Percentiles rank a stretch among this genome's conserved stretches.
phyloP scores from a whole-genome alignment of 2,888 invertebrate species.

The Amphiduros pacificus region DNA sequence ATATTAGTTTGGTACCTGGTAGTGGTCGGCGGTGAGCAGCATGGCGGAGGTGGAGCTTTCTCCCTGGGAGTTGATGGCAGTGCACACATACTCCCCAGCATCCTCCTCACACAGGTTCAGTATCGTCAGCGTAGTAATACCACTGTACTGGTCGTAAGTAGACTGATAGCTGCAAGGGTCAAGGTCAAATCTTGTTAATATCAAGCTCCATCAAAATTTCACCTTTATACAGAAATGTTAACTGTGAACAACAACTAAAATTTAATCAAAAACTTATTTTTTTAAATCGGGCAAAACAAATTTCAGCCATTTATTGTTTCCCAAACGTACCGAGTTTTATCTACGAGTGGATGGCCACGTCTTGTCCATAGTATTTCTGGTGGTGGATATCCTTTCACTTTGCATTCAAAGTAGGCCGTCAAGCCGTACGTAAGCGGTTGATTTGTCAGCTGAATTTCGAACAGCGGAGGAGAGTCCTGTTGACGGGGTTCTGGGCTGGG shows the following conservation, averaged over 20 bases:
- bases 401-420: slow-evolving; percentile 53
- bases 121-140: slow-evolving; percentile 87
- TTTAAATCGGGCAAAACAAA: too few species aligned
- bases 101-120: slow-evolving; percentile 71
- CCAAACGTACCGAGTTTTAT: slow-evolving; percentile 50
- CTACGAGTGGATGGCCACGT: slow-evolving; percentile 47
- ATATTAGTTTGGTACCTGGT: too few species aligned
- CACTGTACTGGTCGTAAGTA: slow-evolving; percentile 67
- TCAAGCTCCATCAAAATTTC: too few species aligned
- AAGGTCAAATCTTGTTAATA: too few species aligned
- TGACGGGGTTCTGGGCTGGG: slow-evolving; percentile 15
- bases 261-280: too few species aligned
- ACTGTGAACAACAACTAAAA: too few species aligned
- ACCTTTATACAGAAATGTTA: too few species aligned
- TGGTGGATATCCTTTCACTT: slow-evolving; percentile 53
- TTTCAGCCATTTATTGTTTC: too few species aligned
- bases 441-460: slow-evolving; percentile 39
- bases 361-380: slow-evolving; percentile 56
- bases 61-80: slow-evolving; percentile 80
- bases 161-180: slow-evolving; percentile 46
- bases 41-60: slow-evolving; percentile 72
- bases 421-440: slow-evolving; percentile 57
- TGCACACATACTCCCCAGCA: slow-evolving; percentile 80
- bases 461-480: slow-evolving; percentile 25
- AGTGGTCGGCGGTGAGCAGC: slow-evolving; percentile 32